A percentile compares a stretch with the other conserved stretches of the same genome.
phyloP scores from a whole-genome alignment of 2,113 vertebrate species.

The Arothron firmamentum region DNA sequence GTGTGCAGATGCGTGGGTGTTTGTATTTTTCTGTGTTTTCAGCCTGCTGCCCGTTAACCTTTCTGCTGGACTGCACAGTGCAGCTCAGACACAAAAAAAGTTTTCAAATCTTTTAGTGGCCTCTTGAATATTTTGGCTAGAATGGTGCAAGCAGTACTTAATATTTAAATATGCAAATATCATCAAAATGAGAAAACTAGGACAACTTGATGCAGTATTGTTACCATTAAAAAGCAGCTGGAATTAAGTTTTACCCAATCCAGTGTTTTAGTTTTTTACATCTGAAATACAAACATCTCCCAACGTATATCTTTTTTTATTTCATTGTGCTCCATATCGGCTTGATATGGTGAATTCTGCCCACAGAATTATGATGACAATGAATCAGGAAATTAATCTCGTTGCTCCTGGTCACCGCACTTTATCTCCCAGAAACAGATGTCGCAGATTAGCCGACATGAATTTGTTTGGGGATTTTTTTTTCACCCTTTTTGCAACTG shows the following conservation, averaged over 20 bases:
- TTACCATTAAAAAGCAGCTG: too few relatives aligned
- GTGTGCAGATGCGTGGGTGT: constrained; percentile 43
- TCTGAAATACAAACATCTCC: too few relatives aligned
- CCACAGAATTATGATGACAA: background rate
- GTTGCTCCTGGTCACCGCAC: background rate
- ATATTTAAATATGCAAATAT: too few relatives aligned
- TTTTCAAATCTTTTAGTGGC: constrained; percentile 11
- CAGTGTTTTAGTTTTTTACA: too few relatives aligned
- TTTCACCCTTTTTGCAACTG: background rate
- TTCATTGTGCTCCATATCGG: too few relatives aligned
- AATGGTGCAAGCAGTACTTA: background rate
- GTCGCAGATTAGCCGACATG: background rate
- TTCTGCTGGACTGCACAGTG: constrained; percentile 45
- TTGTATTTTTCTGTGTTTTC: constrained; percentile 38
- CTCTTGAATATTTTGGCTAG: constrained; percentile 25
- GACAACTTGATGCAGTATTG: too few relatives aligned
- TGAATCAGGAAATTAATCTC: background rate
- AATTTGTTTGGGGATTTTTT: background rate
- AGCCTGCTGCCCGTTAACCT: constrained; percentile 57
- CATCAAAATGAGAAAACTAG: too few relatives aligned
- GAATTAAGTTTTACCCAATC: too few relatives aligned
- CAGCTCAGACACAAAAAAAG: constrained; percentile 31
- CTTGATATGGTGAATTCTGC: background rate
- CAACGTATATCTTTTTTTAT: too few relatives aligned
- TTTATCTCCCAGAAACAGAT: background rate